Conservation (phyloP, 1,140 invertebrate genomes). For the Drosophila sp. region DNA sequence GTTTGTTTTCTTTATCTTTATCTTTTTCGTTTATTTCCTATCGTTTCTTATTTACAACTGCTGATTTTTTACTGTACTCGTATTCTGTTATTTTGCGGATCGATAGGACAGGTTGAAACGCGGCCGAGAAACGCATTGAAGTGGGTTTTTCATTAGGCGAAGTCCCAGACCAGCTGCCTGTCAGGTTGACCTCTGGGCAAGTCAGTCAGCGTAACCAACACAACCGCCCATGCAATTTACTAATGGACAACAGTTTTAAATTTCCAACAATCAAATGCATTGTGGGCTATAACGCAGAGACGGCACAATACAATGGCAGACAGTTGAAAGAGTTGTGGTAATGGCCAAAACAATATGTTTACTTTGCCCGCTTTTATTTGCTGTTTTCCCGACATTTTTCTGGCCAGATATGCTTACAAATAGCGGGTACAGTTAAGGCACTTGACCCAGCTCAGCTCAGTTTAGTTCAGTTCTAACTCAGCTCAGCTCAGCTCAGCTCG, state of each 20-base stretch:
- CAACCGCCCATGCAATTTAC: constrained; percentile 56
- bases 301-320: not conserved
- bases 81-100: constrained; percentile 12
- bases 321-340: constrained; percentile 3
- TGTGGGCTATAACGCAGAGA: constrained; percentile 23
- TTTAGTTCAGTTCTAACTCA: too few relatives aligned
- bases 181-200: constrained; percentile 42
- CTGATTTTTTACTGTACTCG: constrained; percentile 1
- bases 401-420: not conserved
- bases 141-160: constrained; percentile 32
- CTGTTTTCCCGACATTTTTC: not conserved
- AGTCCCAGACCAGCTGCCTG: not conserved
- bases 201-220: not conserved
- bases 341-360: constrained; percentile 32
- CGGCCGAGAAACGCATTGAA: not conserved
- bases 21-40: too few relatives aligned
- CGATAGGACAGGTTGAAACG: constrained; percentile 24
- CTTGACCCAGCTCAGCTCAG: not conserved
- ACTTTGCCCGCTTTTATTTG: too few relatives aligned
- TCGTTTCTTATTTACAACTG: constrained; percentile 20
- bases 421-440: constrained; percentile 3
- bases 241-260: constrained; percentile 69
- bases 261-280: constrained; percentile 64
- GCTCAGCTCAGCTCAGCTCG: not conserved
- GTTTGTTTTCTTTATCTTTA: constrained; percentile 3